These are phyloP conservation scores for Ursus arctos DNA, from an alignment of 2,113 vertebrate species.

Conservation along the genomic window DNA sequence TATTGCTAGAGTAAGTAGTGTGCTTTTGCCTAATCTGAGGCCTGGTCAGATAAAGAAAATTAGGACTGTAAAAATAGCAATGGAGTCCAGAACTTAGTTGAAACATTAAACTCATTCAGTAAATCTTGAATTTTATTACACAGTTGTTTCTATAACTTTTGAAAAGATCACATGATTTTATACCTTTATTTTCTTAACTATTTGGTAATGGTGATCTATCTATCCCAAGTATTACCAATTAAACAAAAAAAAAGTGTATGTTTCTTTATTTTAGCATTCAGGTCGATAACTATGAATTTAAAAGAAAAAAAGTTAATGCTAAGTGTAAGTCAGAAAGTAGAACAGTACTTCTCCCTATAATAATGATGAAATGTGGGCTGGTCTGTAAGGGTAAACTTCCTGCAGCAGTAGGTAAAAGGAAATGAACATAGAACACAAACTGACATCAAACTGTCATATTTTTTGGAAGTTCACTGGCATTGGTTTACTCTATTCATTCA, in stretches of 20 bases:
- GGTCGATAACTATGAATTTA: background rate
- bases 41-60: background rate
- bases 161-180: background rate
- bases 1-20: background rate
- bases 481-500: background rate
- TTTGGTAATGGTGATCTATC: background rate
- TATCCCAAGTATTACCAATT: background rate
- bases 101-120: slow-evolving; percentile 37
- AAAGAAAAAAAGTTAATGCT: background rate
- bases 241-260: background rate
- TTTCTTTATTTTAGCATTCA: slow-evolving; percentile 34
- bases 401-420: background rate
- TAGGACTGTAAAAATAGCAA: background rate
- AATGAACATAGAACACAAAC: background rate
- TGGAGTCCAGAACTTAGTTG: background rate
- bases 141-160: background rate
- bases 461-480: background rate
- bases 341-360: background rate
- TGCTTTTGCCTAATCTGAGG: background rate
- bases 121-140: background rate
- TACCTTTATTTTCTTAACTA: background rate
- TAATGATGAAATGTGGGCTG: background rate
- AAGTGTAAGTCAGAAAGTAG: background rate
- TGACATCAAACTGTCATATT: background rate
- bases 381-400: background rate